phyloP scores from a whole-genome alignment of 35 echinoderm and acorn worm species.

The Holothuria glaberrima region DNA sequence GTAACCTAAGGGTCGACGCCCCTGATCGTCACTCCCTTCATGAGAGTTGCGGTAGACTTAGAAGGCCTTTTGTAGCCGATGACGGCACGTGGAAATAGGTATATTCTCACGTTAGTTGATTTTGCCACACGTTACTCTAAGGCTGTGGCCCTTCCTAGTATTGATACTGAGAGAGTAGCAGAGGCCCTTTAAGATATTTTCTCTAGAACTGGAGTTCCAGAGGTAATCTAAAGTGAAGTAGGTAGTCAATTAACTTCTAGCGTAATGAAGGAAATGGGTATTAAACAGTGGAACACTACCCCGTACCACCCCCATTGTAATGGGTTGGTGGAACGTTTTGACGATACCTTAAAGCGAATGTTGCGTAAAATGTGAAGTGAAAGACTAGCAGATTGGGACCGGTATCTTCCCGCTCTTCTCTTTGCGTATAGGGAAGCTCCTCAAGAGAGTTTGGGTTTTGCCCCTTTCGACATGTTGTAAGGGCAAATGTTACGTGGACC shows the following conservation, averaged over 20 bases:
- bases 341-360: slow-evolving; percentile 51
- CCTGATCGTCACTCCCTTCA: slow-evolving; percentile 64
- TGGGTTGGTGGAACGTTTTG: slow-evolving; percentile 44
- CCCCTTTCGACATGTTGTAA: slow-evolving; percentile 44
- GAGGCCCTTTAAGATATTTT: slow-evolving; percentile 58
- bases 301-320: slow-evolving; percentile 51
- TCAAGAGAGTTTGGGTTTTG: slow-evolving; percentile 37
- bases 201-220: slow-evolving; percentile 35
- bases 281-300: slow-evolving; percentile 51
- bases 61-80: slow-evolving; percentile 54
- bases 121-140: slow-evolving; percentile 64
- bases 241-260: slow-evolving; percentile 40
- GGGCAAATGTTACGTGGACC: slow-evolving; percentile 12
- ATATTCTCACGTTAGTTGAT: slow-evolving; percentile 61
- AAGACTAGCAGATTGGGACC: slow-evolving; percentile 48
- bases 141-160: slow-evolving; percentile 40
- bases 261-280: slow-evolving; percentile 42
- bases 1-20: slow-evolving; percentile 57
- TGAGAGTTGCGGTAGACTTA: slow-evolving; percentile 50
- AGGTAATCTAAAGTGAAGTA: slow-evolving; percentile 17
- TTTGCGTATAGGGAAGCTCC: slow-evolving; percentile 59
- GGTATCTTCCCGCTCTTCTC: slow-evolving; percentile 35
- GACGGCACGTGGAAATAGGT: slow-evolving; percentile 39
- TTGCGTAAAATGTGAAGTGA: slow-evolving; percentile 37
- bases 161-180: slow-evolving; percentile 62